Conservation (phyloP, 2,888 invertebrate genomes). For the Microchrysa polita region DNA sequence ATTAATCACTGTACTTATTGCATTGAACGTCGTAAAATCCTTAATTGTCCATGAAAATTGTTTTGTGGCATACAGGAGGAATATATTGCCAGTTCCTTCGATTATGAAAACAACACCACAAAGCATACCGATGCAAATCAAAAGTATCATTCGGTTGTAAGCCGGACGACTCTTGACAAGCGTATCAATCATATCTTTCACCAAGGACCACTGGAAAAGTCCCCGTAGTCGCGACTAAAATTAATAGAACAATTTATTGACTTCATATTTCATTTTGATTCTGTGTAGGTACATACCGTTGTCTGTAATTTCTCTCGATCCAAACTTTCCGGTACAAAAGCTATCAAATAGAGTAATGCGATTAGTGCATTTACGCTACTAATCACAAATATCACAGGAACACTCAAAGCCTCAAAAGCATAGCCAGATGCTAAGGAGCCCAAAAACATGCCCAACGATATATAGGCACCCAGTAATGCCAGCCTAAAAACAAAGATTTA, state of each 20-base stretch:
- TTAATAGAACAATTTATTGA: too few species aligned
- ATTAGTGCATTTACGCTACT: neutral
- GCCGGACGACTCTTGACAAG: slow-evolving; percentile 46
- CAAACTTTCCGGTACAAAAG: slow-evolving; percentile 24
- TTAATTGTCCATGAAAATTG: slow-evolving; percentile 62
- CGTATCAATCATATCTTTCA: slow-evolving; percentile 47
- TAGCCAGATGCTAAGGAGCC: slow-evolving; percentile 18
- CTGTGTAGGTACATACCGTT: neutral
- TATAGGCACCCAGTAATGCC: slow-evolving; percentile 16
- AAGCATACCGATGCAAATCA: slow-evolving; percentile 43
- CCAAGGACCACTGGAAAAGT: slow-evolving; percentile 46
- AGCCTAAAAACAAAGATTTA: neutral
- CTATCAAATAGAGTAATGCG: neutral
- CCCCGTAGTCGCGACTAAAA: slow-evolving; percentile 45
- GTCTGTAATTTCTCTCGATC: neutral
- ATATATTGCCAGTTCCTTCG: slow-evolving; percentile 64
- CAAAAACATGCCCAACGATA: slow-evolving; percentile 16
- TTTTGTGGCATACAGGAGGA: slow-evolving; percentile 65
- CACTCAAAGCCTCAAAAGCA: neutral
- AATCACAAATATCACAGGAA: neutral
- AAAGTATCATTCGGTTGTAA: slow-evolving; percentile 46
- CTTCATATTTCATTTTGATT: too few species aligned
- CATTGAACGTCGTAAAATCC: slow-evolving; percentile 61
- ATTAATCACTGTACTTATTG: slow-evolving; percentile 66
- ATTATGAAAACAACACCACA: slow-evolving; percentile 49